These are phyloP conservation scores for Plagodis dolabraria DNA, from an alignment of 2,888 invertebrate species.

Conservation along the genomic window DNA sequence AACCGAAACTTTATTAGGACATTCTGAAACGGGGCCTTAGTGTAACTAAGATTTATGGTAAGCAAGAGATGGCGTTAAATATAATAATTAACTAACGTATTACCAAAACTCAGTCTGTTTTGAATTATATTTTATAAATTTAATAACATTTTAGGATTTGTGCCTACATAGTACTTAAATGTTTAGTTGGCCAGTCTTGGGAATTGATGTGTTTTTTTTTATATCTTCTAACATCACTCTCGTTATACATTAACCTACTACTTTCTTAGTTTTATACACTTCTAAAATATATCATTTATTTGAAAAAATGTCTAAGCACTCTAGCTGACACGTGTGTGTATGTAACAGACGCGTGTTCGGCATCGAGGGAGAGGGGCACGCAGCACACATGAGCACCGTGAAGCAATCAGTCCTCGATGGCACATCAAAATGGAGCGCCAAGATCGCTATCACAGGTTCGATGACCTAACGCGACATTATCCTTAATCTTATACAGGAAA, in stretches of 20 bases:
- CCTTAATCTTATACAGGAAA: slow-evolving; percentile 29
- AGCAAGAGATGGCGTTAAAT: too few relatives aligned
- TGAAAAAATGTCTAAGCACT: slow-evolving; percentile 28
- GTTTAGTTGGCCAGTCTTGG: too few relatives aligned
- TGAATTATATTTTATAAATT: too few relatives aligned
- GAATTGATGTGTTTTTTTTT: too few relatives aligned
- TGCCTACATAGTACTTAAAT: too few relatives aligned
- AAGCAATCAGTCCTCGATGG: slow-evolving; percentile 99
- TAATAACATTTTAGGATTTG: too few relatives aligned
- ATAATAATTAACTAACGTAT: too few relatives aligned
- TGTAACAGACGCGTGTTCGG: slow-evolving; percentile 96
- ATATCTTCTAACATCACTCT: too few relatives aligned
- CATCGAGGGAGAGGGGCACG: slow-evolving; percentile 97
- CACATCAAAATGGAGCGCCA: slow-evolving; percentile 99
- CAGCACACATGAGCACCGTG: slow-evolving; percentile 98
- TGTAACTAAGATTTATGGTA: too few relatives aligned
- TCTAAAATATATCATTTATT: background rate
- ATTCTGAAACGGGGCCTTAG: too few relatives aligned
- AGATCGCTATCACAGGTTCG: slow-evolving; percentile 99
- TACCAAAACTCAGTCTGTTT: too few relatives aligned
- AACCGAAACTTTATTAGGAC: too few relatives aligned
- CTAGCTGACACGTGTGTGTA: slow-evolving; percentile 67
- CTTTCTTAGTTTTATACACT: background rate
- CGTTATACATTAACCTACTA: background rate
- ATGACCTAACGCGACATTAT: slow-evolving; percentile 66